A percentile compares a stretch with the other conserved stretches of the same genome.
Conservation (phyloP, 2,113 vertebrate genomes). For the Pogona vitticeps region DNA sequence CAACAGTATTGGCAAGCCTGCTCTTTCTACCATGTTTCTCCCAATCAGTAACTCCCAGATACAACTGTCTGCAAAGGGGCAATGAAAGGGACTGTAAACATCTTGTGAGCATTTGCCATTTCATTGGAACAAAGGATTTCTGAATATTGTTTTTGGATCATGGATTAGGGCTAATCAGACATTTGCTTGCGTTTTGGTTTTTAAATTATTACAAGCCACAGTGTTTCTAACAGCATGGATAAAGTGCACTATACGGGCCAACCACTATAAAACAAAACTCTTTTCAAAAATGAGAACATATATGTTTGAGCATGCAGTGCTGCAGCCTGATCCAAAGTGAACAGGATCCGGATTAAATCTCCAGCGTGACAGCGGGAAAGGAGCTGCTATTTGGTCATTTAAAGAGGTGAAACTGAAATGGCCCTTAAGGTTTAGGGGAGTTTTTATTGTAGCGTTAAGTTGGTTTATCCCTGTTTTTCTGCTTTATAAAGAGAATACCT, state of each 20-base stretch:
- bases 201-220: neutral
- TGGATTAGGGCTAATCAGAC: constrained; percentile 13
- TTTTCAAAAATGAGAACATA: neutral
- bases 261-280: constrained; percentile 3
- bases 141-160: constrained; percentile 9
- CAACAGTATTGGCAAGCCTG: neutral
- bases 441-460: constrained; percentile 32
- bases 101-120: neutral
- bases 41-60: neutral
- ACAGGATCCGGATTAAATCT: neutral
- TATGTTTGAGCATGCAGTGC: constrained; percentile 27
- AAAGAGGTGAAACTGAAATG: neutral
- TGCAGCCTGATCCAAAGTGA: neutral
- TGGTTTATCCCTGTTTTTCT: constrained; percentile 3
- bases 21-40: neutral
- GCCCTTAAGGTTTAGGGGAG: constrained; percentile 30
- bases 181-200: neutral
- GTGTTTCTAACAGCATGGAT: neutral
- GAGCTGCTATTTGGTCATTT: neutral
- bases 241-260: neutral
- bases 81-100: constrained; percentile 14
- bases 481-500: neutral
- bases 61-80: neutral
- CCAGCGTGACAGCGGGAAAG: neutral
- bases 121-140: constrained; percentile 21